phyloP scores from a whole-genome alignment of 2,113 vertebrate species.

The Crotalus tigris region DNA sequence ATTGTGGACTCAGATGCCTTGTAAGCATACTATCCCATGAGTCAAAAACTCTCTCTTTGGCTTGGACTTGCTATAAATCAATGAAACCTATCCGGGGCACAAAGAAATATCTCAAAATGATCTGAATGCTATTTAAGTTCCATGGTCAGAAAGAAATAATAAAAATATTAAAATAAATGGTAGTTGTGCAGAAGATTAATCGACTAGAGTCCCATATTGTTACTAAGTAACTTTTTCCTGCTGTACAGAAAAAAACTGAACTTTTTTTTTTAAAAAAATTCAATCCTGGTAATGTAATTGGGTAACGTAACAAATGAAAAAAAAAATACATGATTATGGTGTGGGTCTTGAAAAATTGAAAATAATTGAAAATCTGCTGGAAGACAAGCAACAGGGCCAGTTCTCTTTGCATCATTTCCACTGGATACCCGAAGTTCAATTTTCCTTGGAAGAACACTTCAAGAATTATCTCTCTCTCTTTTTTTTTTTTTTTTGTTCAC shows the following conservation, averaged over 20 bases:
- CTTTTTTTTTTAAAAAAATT: neutral
- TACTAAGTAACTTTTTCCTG: neutral
- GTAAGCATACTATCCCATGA: neutral
- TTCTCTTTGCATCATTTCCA: neutral
- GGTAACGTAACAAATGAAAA: neutral
- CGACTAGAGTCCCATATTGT: neutral
- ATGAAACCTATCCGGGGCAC: neutral
- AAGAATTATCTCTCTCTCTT: neutral
- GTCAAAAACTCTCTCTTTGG: neutral
- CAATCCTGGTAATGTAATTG: neutral
- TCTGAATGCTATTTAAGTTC: neutral
- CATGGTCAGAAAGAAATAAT: neutral
- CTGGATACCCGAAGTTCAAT: neutral
- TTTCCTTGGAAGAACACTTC: neutral
- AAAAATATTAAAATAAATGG: neutral
- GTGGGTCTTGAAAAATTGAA: neutral
- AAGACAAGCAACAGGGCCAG: neutral
- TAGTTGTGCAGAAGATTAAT: neutral
- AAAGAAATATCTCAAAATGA: neutral
- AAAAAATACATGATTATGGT: neutral
- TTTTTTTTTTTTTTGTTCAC: neutral
- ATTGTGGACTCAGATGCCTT: neutral
- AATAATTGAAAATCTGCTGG: neutral
- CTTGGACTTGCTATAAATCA: neutral
- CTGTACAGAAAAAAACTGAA: neutral